Conservation (phyloP, 2,888 invertebrate species). For the Caprella mutica region DNA sequence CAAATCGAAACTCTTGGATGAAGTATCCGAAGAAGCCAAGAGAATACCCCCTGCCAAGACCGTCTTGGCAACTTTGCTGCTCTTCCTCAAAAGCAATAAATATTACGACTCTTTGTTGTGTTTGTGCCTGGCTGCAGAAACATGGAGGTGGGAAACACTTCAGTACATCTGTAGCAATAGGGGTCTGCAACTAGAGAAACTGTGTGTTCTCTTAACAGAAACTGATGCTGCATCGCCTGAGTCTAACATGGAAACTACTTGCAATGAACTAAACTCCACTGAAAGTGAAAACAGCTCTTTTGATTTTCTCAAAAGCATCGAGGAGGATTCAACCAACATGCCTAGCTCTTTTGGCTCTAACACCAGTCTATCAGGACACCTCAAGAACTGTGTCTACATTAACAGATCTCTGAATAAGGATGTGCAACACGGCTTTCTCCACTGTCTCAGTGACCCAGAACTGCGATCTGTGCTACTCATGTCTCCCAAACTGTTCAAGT, state of each 20-base stretch:
- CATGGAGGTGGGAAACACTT: constrained; percentile 51
- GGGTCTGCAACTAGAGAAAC: constrained; percentile 49
- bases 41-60: constrained; percentile 9
- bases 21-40: not conserved
- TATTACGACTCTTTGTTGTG: constrained; percentile 55
- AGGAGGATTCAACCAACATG: too few relatives aligned
- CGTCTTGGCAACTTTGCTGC: constrained; percentile 22
- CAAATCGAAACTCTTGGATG: too few relatives aligned
- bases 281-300: not conserved
- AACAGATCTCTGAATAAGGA: constrained; percentile 23
- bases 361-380: too few relatives aligned
- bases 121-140: constrained; percentile 52
- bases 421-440: constrained; percentile 36
- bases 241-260: not conserved
- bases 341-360: too few relatives aligned
- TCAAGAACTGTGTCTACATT: not conserved
- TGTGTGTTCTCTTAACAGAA: constrained; percentile 48
- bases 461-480: constrained; percentile 39
- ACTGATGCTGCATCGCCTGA: constrained; percentile 40
- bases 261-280: not conserved
- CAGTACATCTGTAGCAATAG: constrained; percentile 46
- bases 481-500: constrained; percentile 38
- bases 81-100: constrained; percentile 50
- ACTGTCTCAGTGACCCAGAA: constrained; percentile 39
- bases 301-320: not conserved